Percentiles rank a stretch among this genome's conserved stretches.
Conservation (phyloP, 1,140 invertebrate genomes). For the Philopotamus ludificatus region DNA sequence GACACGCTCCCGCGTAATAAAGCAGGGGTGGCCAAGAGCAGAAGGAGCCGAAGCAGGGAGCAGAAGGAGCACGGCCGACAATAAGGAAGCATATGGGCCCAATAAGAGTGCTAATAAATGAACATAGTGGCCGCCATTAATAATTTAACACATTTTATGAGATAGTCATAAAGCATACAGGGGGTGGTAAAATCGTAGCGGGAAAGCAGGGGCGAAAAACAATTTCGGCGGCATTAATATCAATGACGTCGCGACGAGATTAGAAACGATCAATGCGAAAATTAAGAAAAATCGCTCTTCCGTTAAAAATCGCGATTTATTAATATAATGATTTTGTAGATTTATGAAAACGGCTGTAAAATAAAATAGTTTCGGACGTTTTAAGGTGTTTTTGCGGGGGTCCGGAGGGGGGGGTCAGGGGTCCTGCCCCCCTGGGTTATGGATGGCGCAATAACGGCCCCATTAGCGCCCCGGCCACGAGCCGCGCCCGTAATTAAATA, state of each 20-base stretch:
- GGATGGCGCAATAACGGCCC: constrained; percentile 42
- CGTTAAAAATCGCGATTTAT: too few species aligned
- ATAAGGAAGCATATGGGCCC: constrained; percentile 35
- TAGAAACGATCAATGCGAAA: not conserved
- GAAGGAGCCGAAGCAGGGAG: not conserved
- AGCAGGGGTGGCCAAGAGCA: not conserved
- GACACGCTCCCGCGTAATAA: constrained; percentile 30
- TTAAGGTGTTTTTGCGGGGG: not conserved
- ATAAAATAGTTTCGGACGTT: too few species aligned
- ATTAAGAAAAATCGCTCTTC: not conserved
- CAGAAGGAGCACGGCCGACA: constrained; percentile 12
- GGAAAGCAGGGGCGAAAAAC: constrained; percentile 17
- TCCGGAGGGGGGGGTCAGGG: not conserved
- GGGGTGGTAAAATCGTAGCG: not conserved
- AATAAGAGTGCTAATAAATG: constrained; percentile 42
- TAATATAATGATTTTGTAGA: too few species aligned
- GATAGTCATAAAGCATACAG: constrained; percentile 42
- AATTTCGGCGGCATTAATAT: too few species aligned
- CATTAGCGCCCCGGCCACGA: constrained; percentile 42
- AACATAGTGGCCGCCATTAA: constrained; percentile 41
- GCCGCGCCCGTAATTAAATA: constrained; percentile 42
- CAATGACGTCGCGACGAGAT: not conserved
- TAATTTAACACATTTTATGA: constrained; percentile 44
- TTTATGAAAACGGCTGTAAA: too few species aligned
- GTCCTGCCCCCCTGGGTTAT: constrained; percentile 28